Evolutionary conservation across 2,888 invertebrate species (phyloP).

Genomic region (Elaeidobius kamerunicus): DNA sequence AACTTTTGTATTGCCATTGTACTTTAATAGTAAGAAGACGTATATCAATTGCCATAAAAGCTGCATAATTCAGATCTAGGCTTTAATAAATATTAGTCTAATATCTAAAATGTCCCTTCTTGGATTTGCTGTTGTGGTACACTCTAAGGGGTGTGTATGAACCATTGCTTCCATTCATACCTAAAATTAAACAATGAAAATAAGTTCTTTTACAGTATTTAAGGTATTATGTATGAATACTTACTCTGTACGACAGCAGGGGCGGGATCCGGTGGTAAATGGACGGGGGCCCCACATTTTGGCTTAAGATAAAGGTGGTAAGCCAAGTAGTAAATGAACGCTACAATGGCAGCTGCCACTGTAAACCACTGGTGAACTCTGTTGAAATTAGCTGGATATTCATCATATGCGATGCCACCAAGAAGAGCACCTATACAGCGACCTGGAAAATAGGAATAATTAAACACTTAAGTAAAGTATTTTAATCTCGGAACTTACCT

Average conservation of each 20-base stretch:
- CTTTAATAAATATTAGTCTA: constrained; percentile 47
- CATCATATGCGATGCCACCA: constrained; percentile 53
- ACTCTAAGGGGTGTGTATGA: constrained; percentile 76
- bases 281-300: constrained; percentile 62
- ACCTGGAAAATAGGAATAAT: constrained; percentile 54
- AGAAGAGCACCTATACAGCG: constrained; percentile 71
- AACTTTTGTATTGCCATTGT: no score
- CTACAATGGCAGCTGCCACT: constrained; percentile 61
- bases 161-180: constrained; percentile 56
- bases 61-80: no score
- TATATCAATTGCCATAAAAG: no score
- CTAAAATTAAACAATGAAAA: constrained; percentile 7
- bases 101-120: constrained; percentile 80
- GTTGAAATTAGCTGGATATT: constrained; percentile 48
- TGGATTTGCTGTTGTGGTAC: constrained; percentile 76
- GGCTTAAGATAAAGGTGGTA: constrained; percentile 76
- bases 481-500: constrained; percentile 55
- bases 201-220: no score
- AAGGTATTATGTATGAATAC: constrained; percentile 9
- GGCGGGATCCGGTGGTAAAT: constrained; percentile 62
- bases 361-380: constrained; percentile 65
- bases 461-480: no score
- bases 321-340: constrained; percentile 65
- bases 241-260: constrained; percentile 64
- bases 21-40: no score